These are phyloP conservation scores for Zaprionus obscuricornis DNA, from an alignment of 2,888 invertebrate genomes.

Conservation along the genomic window DNA sequence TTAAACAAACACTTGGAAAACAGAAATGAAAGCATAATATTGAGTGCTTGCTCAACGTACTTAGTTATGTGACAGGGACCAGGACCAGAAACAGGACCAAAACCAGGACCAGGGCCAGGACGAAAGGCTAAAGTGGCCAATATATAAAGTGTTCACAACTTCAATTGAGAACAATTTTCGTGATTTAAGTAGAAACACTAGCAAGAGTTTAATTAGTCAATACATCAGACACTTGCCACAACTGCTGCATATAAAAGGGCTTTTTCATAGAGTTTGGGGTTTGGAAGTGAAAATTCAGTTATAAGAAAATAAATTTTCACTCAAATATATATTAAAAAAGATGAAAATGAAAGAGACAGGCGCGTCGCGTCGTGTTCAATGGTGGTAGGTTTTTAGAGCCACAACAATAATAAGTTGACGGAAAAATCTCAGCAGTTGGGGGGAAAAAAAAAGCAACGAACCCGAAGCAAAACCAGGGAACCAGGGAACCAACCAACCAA, in stretches of 20 bases:
- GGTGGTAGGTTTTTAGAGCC: not conserved
- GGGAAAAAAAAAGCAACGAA: conserved; percentile 13
- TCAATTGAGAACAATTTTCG: too few relatives aligned
- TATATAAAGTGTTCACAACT: too few relatives aligned
- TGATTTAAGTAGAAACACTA: too few relatives aligned
- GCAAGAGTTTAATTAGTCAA: too few relatives aligned
- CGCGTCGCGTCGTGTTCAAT: conserved; percentile 4
- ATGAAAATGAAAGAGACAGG: conserved; percentile 55
- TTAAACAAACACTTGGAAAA: conserved; percentile 71
- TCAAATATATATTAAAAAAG: conserved; percentile 70
- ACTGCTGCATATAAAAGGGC: too few relatives aligned
- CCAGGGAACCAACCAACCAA: conserved; percentile 12
- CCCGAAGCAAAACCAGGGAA: conserved; percentile 8
- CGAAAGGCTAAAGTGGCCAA: too few relatives aligned
- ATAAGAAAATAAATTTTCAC: conserved; percentile 79
- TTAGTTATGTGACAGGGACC: not conserved
- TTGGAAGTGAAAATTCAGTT: conserved; percentile 81
- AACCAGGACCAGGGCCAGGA: too few relatives aligned
- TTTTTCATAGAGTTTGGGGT: too few relatives aligned
- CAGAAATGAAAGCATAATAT: conserved; percentile 77
- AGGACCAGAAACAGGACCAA: too few relatives aligned
- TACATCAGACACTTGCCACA: too few relatives aligned
- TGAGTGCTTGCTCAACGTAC: conserved; percentile 33
- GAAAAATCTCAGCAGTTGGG: not conserved
- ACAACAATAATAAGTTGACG: too few relatives aligned